A percentile compares a stretch with the other conserved stretches of the same genome.
Evolutionary conservation across 2,113 vertebrate genomes (phyloP).

Genomic region (Chionodraco myersi): DNA sequence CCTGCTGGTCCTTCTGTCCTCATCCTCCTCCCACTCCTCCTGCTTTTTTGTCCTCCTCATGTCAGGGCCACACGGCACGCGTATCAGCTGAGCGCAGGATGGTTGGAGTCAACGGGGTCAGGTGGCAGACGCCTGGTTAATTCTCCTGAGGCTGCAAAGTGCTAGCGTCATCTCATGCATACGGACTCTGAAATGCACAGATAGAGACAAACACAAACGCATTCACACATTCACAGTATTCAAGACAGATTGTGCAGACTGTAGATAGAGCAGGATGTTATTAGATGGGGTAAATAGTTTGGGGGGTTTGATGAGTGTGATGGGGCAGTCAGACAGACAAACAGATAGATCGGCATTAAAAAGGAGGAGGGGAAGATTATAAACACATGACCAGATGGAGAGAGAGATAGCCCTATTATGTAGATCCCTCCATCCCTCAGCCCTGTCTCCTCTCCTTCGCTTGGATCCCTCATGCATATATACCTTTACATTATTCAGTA

Average conservation of each 20-base stretch:
- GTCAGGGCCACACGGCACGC: constrained; percentile 73
- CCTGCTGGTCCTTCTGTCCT: constrained; percentile 79
- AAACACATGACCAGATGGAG: constrained; percentile 78
- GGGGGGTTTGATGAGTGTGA: constrained; percentile 18
- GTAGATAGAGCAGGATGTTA: neutral
- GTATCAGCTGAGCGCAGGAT: constrained; percentile 80
- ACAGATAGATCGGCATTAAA: constrained; percentile 52
- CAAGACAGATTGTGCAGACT: neutral
- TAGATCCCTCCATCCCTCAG: constrained; percentile 66
- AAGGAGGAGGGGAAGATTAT: constrained; percentile 72
- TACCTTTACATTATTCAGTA: constrained; percentile 83
- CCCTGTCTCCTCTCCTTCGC: constrained; percentile 45
- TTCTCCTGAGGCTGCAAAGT: constrained; percentile 75
- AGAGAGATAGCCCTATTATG: constrained; percentile 78
- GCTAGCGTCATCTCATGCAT: constrained; percentile 44
- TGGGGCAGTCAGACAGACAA: constrained; percentile 50
- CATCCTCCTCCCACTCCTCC: constrained; percentile 68
- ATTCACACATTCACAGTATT: constrained; percentile 5
- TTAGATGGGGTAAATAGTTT: neutral
- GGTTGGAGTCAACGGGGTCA: constrained; percentile 80
- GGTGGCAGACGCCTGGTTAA: constrained; percentile 85
- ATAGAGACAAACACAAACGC: constrained; percentile 11
- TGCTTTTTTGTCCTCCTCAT: constrained; percentile 69
- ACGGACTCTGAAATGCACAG: constrained; percentile 43
- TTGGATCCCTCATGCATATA: constrained; percentile 67